Base-by-base conservation (phyloP, 64 coral and sea anemone species). In the Actinia tenebrosa region DNA sequence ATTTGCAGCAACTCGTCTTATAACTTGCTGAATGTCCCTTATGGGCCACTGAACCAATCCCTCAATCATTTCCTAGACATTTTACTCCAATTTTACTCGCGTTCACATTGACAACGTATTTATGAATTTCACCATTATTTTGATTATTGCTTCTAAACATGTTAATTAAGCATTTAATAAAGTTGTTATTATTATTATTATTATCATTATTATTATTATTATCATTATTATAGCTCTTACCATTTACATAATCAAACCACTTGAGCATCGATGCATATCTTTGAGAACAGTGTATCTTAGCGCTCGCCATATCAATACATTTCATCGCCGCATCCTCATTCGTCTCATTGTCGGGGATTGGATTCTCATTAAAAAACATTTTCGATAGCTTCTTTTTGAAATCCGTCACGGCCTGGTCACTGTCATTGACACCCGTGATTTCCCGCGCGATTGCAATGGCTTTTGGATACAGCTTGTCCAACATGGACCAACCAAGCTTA, bases 351-450 rank as follows among this genome's bases (percentile, higher is more conserved):
- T 86, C 25, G 4, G 97, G 93, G 46, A 99, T 89, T 27, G 89
- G 63, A 56, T 90, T 82, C 1, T 99, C 93, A 44, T 99, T 99
- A 58, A 99, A 99, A 71, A 95, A 99, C 83, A 93, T 90, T 56
- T 91, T 87, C 66, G 92, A 89, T n/a, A 99, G 80, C 44, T 89
- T 89, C 54, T 83, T 53, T 44, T 99, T 99, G 68, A 99, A 99
- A 9, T 86, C 69, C 3, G 43, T 64, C 23, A 99, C 91, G 16
- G 91, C 91, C 20, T 45, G 52, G 60, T 53, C 77, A 26, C 91
- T 81, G 45, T 90, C 86, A 16, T 86, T 84, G 23, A 88, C 61
- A 25, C 87, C 86, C 45, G 94, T 95, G 27, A 91, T 86, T n/a
- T 89, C 46, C 83, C 88, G 84, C 0, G 97, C 97, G n/a, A 92